Percentiles rank a stretch among this genome's conserved stretches.
Evolutionary conservation across 2,888 invertebrate species (phyloP).

Genomic region (Neocrepidodera transversa): DNA sequence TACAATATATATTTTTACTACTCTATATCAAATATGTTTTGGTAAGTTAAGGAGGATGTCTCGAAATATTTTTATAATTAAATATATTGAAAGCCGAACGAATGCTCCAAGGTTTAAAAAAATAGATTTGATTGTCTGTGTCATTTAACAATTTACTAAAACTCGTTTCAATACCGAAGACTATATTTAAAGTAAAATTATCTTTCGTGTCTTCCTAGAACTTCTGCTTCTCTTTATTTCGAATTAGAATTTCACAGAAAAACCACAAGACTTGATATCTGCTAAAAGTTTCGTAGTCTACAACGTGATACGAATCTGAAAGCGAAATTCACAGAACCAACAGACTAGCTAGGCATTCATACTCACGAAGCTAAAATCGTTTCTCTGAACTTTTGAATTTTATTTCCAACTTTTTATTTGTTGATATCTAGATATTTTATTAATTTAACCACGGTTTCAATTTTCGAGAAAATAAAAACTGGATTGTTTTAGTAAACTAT

Average conservation of each 20-base stretch:
- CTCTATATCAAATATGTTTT: no score
- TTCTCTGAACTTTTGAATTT: slow-evolving; percentile 17
- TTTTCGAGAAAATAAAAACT: no score
- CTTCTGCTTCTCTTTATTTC: slow-evolving; percentile 7
- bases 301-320: slow-evolving; percentile 23
- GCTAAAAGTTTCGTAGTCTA: slow-evolving; percentile 24
- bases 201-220: slow-evolving; percentile 9
- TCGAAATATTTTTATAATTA: no score
- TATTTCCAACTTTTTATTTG: background rate
- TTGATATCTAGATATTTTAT: no score
- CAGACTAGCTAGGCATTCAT: slow-evolving; percentile 6
- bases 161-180: background rate
- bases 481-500: no score
- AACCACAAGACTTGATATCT: slow-evolving; percentile 19
- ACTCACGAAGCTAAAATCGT: slow-evolving; percentile 9
- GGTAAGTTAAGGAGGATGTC: no score
- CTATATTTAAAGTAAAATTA: slow-evolving; percentile 9
- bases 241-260: slow-evolving; percentile 21
- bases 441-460: no score
- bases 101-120: no score
- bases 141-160: background rate
- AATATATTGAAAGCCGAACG: no score
- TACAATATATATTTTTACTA: no score
- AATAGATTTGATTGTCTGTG: no score
- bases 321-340: slow-evolving; percentile 19